Base-by-base conservation (phyloP, 2,113 vertebrate genomes). In the Zosterops lateralis region DNA sequence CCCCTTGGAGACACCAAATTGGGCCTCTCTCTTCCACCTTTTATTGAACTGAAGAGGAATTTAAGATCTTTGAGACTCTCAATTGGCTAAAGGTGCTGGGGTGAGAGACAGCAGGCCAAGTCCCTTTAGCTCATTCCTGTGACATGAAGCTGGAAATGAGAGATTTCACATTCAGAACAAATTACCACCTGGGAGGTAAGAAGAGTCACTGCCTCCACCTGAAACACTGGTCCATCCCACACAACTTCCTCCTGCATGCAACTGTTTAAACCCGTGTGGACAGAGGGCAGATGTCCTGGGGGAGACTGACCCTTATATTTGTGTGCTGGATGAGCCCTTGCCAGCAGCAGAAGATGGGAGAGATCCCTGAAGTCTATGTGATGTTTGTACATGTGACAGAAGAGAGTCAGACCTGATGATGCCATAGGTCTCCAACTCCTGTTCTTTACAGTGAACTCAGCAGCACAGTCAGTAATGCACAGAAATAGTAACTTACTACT, bases 401-500 rank as follows among this genome's bases (percentile, higher is more conserved):
- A 92, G 36, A 29, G 44, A 79, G 62, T 47, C 67, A 66, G 65
- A 91, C 84, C 40, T 82, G 65, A 67, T 60, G 81, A 51, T 75
- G 81, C 87, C 4, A 0, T 3, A 53, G 81, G 70, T 87, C 77
- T 78, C 70, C 56, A 87, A 36, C 66, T 72, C 32, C 67, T 73
- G 62, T 13, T 75, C 75, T 70, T 64, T 29, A 31, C 6, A 0
- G 64, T n/a, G 72, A 93, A 56, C 73, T 75, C 65, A 4, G 56
- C 53, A 58, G 60, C 51, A 45, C 87, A 87, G 57, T 53, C 87
- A 89, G 77, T 81, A 67, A 92, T 0, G 1, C 74, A 81, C 61
- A 78, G 40, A 94, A 95, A 96, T 78, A 92, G 93, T n/a, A 92
- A 15, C 81, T 91, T 91, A 84, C 84, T 84, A 87, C 81, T 64